Evolutionary conservation across 2,888 invertebrate genomes (phyloP).

Genomic region (Eurytoma californica): DNA sequence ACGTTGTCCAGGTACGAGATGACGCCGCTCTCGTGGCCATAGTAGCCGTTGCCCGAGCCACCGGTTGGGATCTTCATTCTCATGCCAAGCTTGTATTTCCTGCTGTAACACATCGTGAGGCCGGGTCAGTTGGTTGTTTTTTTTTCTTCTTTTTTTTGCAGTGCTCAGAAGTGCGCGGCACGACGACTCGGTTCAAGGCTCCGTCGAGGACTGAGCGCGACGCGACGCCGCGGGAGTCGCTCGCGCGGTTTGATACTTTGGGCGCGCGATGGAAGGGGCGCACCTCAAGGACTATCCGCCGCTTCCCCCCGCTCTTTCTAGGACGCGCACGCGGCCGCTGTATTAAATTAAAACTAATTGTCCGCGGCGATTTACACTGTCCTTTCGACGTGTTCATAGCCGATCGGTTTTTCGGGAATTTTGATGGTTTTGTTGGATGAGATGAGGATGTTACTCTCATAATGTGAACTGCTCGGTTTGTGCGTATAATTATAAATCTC

Average conservation of each 20-base stretch:
- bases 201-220: too few species aligned
- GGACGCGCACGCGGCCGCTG: slow-evolving; percentile 23
- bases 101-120: slow-evolving; percentile 38
- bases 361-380: not conserved
- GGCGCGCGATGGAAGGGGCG: slow-evolving; percentile 17
- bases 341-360: too few species aligned
- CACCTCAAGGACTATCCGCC: slow-evolving; percentile 18
- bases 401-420: too few species aligned
- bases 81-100: slow-evolving; percentile 45
- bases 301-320: slow-evolving; percentile 32
- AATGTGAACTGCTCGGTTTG: too few species aligned
- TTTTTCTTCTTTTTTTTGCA: too few species aligned
- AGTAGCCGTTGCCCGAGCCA: slow-evolving; percentile 73
- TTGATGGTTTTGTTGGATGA: too few species aligned
- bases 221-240: too few species aligned
- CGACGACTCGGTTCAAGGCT: too few species aligned
- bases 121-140: not conserved
- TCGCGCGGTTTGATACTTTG: not conserved
- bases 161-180: too few species aligned
- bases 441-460: too few species aligned
- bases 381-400: too few species aligned
- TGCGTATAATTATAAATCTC: too few species aligned
- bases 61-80: slow-evolving; percentile 74
- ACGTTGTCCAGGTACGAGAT: slow-evolving; percentile 69
- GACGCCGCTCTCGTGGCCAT: slow-evolving; percentile 71